Percentiles rank a stretch among this genome's conserved stretches.
Conservation (phyloP, 2,888 invertebrate species). For the Yponomeuta cagnagella region DNA sequence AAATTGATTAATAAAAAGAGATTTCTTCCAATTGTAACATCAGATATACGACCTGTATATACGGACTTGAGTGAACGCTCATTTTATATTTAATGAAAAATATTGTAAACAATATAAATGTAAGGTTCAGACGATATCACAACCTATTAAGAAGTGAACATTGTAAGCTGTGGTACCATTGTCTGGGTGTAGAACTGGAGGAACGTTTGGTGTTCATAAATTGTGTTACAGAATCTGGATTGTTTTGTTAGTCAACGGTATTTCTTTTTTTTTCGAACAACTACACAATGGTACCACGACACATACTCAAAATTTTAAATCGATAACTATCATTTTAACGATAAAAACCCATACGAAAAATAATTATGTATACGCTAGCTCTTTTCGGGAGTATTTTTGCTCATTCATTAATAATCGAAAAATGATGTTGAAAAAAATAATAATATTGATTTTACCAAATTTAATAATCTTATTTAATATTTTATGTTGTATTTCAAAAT, state of each 20-base stretch:
- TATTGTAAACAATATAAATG: conserved; percentile 66
- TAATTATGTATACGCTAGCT: conserved; percentile 86
- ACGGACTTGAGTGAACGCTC: conserved; percentile 66
- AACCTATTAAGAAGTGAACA: conserved; percentile 20
- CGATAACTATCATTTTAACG: conserved; percentile 77
- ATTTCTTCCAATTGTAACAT: conserved; percentile 68
- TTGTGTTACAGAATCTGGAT: background rate
- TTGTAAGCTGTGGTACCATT: conserved; percentile 20
- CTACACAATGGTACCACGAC: conserved; percentile 10
- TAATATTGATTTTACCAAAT: conserved; percentile 85
- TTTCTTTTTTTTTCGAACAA: background rate
- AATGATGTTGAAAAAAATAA: conserved; percentile 76
- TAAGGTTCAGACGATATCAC: conserved; percentile 62
- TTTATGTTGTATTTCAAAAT: conserved; percentile 89
- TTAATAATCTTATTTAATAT: conserved; percentile 87
- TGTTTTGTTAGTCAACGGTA: background rate
- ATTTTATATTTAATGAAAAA: conserved; percentile 71
- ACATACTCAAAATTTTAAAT: conserved; percentile 44
- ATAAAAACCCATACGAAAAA: conserved; percentile 78
- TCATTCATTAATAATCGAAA: conserved; percentile 71
- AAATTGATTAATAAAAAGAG: conserved; percentile 43
- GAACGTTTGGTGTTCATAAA: conserved; percentile 15
- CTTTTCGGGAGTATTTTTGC: conserved; percentile 78
- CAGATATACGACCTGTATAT: conserved; percentile 73
- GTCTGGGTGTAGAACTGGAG: conserved; percentile 20